Evolutionary conservation across 2,888 invertebrate genomes (phyloP).

Genomic region (Thereva nobilitata): DNA sequence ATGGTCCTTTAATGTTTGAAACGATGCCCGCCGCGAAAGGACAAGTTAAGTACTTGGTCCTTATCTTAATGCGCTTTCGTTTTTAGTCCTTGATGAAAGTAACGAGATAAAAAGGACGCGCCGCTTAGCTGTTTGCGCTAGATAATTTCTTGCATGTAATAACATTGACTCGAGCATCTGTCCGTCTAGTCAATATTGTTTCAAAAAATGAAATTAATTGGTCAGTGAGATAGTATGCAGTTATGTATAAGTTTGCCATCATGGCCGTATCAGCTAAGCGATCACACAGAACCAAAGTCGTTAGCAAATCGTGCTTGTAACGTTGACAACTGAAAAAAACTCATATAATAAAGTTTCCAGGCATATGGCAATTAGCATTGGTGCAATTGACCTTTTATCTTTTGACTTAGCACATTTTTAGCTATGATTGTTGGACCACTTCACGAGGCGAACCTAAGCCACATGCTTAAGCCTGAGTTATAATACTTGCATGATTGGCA

Average conservation of each 20-base stretch:
- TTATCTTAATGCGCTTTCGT: constrained; percentile 15
- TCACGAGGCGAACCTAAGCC: no score
- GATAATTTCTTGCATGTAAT: constrained; percentile 4
- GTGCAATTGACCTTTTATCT: constrained; percentile 30
- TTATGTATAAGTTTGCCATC: neutral
- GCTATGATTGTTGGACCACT: neutral
- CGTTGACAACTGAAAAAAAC: constrained; percentile 22
- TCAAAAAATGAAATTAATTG: neutral
- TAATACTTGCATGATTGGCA: constrained; percentile 32
- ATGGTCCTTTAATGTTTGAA: neutral
- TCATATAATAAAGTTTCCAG: neutral
- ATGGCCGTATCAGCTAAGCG: neutral
- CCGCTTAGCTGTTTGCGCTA: neutral
- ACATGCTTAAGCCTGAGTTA: neutral
- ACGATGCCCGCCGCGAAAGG: neutral
- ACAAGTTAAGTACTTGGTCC: neutral
- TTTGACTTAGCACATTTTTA: constrained; percentile 15
- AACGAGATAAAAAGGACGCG: constrained; percentile 24
- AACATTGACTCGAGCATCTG: neutral
- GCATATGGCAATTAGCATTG: constrained; percentile 16
- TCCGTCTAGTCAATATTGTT: constrained; percentile 1
- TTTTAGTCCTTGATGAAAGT: constrained; percentile 18
- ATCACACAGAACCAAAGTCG: neutral
- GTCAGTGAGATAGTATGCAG: neutral
- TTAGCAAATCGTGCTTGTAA: constrained; percentile 1